phyloP scores from a whole-genome alignment of 1,140 invertebrate species.

The Hyphantria cunea region DNA sequence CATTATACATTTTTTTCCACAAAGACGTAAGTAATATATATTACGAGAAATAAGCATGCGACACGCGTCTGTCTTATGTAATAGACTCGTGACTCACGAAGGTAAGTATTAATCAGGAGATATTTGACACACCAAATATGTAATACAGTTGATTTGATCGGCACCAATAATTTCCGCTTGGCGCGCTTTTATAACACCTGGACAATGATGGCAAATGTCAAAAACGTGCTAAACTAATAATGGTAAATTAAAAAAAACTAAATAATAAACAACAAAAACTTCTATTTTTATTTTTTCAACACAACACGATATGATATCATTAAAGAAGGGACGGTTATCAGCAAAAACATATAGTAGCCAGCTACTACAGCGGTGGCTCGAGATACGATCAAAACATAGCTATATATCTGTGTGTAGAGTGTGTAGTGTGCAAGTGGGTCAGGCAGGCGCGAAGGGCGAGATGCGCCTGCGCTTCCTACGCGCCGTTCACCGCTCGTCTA shows the following conservation, averaged over 20 bases:
- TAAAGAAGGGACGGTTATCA: neutral
- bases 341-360: neutral
- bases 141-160: neutral
- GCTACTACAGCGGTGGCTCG: neutral
- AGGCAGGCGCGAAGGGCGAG: constrained; percentile 63
- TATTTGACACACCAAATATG: constrained; percentile 17
- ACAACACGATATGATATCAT: neutral
- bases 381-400: constrained; percentile 8
- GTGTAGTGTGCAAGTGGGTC: constrained; percentile 58
- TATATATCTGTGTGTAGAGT: constrained; percentile 10
- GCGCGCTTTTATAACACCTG: neutral
- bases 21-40: neutral
- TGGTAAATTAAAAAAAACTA: no score
- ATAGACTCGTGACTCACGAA: constrained; percentile 26
- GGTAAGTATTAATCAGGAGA: constrained; percentile 13
- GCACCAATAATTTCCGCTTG: constrained; percentile 13
- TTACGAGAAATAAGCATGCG: constrained; percentile 12
- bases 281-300: no score
- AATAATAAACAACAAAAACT: no score
- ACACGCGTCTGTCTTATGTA: constrained; percentile 1
- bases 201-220: neutral
- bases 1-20: no score
- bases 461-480: constrained; percentile 56
- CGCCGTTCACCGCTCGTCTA: constrained; percentile 20
- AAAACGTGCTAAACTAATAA: no score